These are phyloP conservation scores for Rhynchomys soricoides DNA, from an alignment of 2,113 vertebrate species.

Conservation along the genomic window DNA sequence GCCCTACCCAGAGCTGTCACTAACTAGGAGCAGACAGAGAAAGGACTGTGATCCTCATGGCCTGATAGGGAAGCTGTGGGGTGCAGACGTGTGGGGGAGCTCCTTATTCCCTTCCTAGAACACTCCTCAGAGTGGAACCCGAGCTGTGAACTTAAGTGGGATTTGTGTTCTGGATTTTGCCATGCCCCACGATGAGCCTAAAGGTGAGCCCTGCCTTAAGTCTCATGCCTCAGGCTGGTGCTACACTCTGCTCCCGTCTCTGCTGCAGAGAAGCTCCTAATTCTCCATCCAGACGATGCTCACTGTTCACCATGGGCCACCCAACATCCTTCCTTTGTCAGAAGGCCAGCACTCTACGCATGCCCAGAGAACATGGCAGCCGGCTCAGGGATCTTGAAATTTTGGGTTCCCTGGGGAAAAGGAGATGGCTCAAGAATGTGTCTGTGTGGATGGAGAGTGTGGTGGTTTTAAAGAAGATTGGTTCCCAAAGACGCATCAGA, in stretches of 20 bases:
- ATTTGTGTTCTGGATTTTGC: not conserved
- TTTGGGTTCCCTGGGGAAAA: not conserved
- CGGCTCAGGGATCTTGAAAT: not conserved
- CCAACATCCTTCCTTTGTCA: not conserved
- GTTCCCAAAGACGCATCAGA: accelerated
- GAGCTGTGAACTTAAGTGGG: not conserved
- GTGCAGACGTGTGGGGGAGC: too few species aligned
- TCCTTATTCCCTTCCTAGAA: not conserved
- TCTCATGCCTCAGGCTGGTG: not conserved
- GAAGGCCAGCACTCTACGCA: not conserved
- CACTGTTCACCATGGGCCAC: not conserved
- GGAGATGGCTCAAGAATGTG: not conserved
- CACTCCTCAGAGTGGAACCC: not conserved
- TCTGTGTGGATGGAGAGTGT: not conserved
- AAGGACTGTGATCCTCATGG: not conserved
- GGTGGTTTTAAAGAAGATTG: not conserved
- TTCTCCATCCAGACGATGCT: not conserved
- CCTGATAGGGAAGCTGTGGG: not conserved
- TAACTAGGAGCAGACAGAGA: not conserved
- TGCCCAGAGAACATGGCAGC: not conserved
- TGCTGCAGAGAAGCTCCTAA: not conserved
- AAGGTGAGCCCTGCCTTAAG: not conserved
- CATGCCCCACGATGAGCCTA: not conserved
- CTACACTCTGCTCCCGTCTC: not conserved
- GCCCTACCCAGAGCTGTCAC: not conserved